phyloP scores from a whole-genome alignment of 1,140 invertebrate genomes.

The Rhopalosiphum padi region DNA sequence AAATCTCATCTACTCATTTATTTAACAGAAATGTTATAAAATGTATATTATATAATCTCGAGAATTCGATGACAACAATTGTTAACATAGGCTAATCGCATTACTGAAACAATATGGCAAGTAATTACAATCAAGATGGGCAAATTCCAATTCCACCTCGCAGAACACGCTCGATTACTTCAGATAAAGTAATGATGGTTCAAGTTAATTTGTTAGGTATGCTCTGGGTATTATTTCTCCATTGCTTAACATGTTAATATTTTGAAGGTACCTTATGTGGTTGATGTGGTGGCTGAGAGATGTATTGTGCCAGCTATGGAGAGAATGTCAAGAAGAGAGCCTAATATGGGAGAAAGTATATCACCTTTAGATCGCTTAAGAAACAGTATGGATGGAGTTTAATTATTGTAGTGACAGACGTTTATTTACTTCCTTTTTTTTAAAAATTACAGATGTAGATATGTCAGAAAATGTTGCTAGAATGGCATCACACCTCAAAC shows the following conservation, averaged over 20 bases:
- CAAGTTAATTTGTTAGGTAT: not conserved
- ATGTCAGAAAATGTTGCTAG: constrained; percentile 55
- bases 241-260: not conserved
- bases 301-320: constrained; percentile 50
- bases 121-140: constrained; percentile 38
- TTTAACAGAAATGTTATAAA: not conserved
- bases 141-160: constrained; percentile 48
- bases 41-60: not conserved
- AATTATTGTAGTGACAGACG: not conserved
- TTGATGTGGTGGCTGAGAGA: constrained; percentile 32
- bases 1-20: not conserved
- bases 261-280: constrained; percentile 30
- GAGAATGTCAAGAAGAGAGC: constrained; percentile 33
- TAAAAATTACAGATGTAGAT: constrained; percentile 33
- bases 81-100: not conserved
- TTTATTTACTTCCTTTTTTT: not conserved
- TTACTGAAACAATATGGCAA: constrained; percentile 20
- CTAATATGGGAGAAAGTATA: not conserved
- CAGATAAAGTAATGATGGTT: constrained; percentile 30
- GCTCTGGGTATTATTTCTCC: not conserved
- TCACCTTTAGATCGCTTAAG: constrained; percentile 51
- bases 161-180: constrained; percentile 37
- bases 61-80: not conserved
- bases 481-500: constrained; percentile 52
- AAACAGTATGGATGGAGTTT: constrained; percentile 21